Evolutionary conservation across 2,797 vertebrate genomes (phyloP), one percentile per base, ranked within the genome.

Genomic region (Hypotaenidia okinawae): DNA sequence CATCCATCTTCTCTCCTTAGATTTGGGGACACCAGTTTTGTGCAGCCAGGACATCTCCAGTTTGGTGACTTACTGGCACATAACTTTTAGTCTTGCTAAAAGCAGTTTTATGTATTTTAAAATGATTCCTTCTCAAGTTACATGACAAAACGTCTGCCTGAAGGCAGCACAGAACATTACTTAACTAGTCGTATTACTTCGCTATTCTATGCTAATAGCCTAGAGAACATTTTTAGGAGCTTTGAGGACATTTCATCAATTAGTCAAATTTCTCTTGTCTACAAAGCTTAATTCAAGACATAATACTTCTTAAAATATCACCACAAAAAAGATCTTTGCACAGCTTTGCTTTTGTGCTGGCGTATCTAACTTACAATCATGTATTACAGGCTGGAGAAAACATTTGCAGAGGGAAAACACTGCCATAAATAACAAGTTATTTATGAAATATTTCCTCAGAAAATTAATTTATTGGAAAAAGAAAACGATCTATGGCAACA

Each of bases 221-320:
- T 64, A 89, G 61, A 82, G 95, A 90, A 95, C 89, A 90, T 95
- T 95, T 90, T 91, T 93, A 90, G 89, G 74, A 90, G 33, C 77
- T 94, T 47, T 88, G 68, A 94, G 94, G 90, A 95, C 94, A 94
- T 91, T 96, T 94, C 57, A 77, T 86, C 90, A 91, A 94, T 96
- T 96, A 96, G 91, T 95, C 94, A 96, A 81, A 90, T 95, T 89
- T 91, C 58, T 2, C 5, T 74, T 79, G 74, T 70, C 94, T 87
- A 82, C 78, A 94, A 91, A 89, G 51, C 41, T 93, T 92, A 96
- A 94, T 89, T 11, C 14, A 79, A 76, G 83, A 82, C 80, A 86
- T 70, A 90, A 68, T n/a, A 68, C 39, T 64, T 82, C 89, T 81
- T 87, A 94, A 94, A 96, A 93, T 87, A 93, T 13, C 86, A 74